Evolutionary conservation across 2,888 invertebrate species (phyloP).

Genomic region (Drosophila atroscutellata): DNA sequence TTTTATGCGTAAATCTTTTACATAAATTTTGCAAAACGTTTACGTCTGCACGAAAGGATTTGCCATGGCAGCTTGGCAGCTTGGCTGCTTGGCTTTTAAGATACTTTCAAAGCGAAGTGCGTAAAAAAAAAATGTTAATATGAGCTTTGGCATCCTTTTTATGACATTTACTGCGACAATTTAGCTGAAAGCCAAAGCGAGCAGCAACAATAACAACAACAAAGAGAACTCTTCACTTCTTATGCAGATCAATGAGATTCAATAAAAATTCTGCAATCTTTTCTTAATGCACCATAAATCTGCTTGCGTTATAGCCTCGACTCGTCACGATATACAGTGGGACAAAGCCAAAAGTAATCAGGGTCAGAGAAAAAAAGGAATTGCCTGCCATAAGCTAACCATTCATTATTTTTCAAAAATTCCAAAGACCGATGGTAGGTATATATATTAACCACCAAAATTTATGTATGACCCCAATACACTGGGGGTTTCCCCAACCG

Average conservation of each 20-base stretch:
- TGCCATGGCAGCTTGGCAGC: constrained; percentile 34
- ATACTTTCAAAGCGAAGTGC: constrained; percentile 61
- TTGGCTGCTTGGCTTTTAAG: constrained; percentile 56
- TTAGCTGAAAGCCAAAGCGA: constrained; percentile 45
- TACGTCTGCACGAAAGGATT: constrained; percentile 76
- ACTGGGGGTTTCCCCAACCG: too few relatives aligned
- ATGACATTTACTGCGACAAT: constrained; percentile 70
- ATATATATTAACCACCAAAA: too few relatives aligned
- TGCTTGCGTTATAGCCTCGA: constrained; percentile 30
- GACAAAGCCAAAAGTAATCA: too few relatives aligned
- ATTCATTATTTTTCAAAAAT: too few relatives aligned
- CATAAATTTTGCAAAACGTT: constrained; percentile 75
- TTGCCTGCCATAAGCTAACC: too few relatives aligned
- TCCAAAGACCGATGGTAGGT: too few relatives aligned
- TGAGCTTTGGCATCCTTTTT: constrained; percentile 63
- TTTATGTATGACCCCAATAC: too few relatives aligned
- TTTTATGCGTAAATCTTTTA: constrained; percentile 80
- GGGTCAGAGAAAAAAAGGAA: too few relatives aligned
- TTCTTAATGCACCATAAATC: constrained; percentile 62
- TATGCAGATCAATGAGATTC: constrained; percentile 68
- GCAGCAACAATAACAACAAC: constrained; percentile 6
- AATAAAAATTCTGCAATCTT: constrained; percentile 60
- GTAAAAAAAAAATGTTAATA: constrained; percentile 65
- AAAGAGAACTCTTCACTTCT: constrained; percentile 40
- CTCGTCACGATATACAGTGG: constrained; percentile 12